phyloP scores from a whole-genome alignment of 2,888 invertebrate species.

The Ichneumon xanthorius region DNA sequence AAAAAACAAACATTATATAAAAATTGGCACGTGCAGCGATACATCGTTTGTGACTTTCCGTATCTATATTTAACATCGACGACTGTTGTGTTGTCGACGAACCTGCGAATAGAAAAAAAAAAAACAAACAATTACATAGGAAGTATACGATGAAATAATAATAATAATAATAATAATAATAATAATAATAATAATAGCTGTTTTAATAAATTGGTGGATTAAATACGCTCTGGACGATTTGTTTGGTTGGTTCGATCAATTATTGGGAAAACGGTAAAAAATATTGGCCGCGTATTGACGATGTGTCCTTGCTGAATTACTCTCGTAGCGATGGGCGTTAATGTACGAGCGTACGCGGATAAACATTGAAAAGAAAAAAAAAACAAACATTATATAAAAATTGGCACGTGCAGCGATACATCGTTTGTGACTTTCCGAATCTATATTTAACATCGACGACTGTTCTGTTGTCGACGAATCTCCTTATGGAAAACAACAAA shows the following conservation, averaged over 20 bases:
- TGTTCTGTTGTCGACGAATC: not conserved
- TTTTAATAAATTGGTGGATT: too few relatives aligned
- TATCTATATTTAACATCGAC: conserved; percentile 2
- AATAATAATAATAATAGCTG: not conserved
- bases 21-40: conserved; percentile 2
- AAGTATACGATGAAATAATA: not conserved
- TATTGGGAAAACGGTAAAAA: not conserved
- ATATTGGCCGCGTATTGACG: conserved; percentile 34
- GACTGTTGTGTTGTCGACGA: not conserved
- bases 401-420: not conserved
- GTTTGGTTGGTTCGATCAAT: too few relatives aligned
- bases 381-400: not conserved
- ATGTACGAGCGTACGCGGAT: conserved; percentile 4
- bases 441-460: not conserved
- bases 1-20: not conserved
- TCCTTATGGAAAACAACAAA: not conserved
- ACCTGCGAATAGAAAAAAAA: not conserved
- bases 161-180: not conserved
- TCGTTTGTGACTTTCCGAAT: not conserved
- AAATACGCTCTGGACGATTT: too few relatives aligned
- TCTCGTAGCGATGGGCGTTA: conserved; percentile 8
- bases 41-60: not conserved
- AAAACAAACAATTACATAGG: not conserved
- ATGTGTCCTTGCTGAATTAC: conserved; percentile 32
- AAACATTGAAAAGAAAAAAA: not conserved